Conservation (phyloP, 1,140 invertebrate genomes). For the Drosophila orosa region DNA sequence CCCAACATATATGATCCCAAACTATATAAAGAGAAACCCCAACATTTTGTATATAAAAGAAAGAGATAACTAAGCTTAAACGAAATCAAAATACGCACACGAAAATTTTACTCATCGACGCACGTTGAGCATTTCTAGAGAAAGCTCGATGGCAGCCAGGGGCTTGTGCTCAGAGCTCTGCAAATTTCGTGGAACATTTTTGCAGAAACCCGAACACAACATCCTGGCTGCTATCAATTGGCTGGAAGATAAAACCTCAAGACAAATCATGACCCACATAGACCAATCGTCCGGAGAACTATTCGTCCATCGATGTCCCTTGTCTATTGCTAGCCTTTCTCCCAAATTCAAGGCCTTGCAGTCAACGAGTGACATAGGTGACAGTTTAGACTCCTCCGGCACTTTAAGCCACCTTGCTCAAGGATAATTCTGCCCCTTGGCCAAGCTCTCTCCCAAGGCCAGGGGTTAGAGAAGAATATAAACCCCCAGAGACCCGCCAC, state of each 20-base stretch:
- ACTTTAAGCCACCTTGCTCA: conserved; percentile 16
- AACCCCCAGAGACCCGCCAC: conserved; percentile 48
- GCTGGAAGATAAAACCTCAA: conserved; percentile 26
- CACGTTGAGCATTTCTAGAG: conserved; percentile 8
- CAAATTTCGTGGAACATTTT: conserved; percentile 76
- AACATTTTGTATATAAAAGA: conserved; percentile 79
- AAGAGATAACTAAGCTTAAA: conserved; percentile 61
- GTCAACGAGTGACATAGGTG: background rate
- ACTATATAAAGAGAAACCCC: conserved; percentile 37
- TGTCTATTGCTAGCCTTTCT: conserved; percentile 38
- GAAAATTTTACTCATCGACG: conserved; percentile 62
- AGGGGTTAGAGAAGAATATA: background rate
- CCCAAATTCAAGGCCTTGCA: conserved; percentile 55
- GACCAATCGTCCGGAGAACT: conserved; percentile 51
- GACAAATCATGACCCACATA: conserved; percentile 80
- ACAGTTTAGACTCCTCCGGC: conserved; percentile 7
- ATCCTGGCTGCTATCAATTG: conserved; percentile 1
- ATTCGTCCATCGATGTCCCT: background rate
- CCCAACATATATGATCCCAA: conserved; percentile 61
- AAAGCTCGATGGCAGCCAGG: conserved; percentile 1
- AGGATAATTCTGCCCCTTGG: conserved; percentile 23
- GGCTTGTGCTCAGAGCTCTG: background rate
- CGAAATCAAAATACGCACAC: conserved; percentile 73
- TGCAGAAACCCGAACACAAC: conserved; percentile 9
- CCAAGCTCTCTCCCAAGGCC: conserved; percentile 74